Evolutionary conservation across 2,113 vertebrate species (phyloP).

Genomic region (Siniperca chuatsi): DNA sequence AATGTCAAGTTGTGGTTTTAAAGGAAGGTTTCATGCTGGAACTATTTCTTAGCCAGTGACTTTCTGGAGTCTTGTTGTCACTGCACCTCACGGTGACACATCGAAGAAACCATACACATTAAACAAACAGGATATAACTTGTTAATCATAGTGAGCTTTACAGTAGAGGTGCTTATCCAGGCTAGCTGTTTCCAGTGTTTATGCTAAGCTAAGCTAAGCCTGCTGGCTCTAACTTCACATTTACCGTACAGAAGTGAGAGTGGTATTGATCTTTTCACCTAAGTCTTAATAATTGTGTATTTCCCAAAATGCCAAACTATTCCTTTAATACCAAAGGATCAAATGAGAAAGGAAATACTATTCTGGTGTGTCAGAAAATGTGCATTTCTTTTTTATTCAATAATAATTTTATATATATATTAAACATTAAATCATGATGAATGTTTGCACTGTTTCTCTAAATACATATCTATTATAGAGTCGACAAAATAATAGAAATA

Average conservation of each 20-base stretch:
- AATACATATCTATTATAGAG: neutral
- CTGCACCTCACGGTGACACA: neutral
- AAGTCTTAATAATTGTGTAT: neutral
- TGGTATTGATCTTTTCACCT: neutral
- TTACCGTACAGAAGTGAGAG: neutral
- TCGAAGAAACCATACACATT: neutral
- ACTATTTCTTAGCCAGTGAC: too few species aligned
- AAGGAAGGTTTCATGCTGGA: too few species aligned
- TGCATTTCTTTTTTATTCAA: neutral
- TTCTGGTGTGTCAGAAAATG: neutral
- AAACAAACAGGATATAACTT: neutral
- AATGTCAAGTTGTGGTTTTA: too few species aligned
- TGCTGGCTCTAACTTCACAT: neutral
- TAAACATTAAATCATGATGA: neutral
- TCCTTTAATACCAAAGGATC: neutral
- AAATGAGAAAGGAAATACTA: neutral
- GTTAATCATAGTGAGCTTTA: neutral
- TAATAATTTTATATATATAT: neutral
- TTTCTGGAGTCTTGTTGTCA: neutral
- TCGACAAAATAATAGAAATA: neutral
- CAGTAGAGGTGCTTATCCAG: too few species aligned
- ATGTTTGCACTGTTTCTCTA: neutral
- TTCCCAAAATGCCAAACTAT: neutral
- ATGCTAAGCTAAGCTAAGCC: neutral
- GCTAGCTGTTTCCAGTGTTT: neutral